Percentiles rank a stretch among this genome's conserved stretches.
These are phyloP conservation scores for Harpagifer antarcticus DNA, from an alignment of 2,797 vertebrate species.

Conservation along the genomic window DNA sequence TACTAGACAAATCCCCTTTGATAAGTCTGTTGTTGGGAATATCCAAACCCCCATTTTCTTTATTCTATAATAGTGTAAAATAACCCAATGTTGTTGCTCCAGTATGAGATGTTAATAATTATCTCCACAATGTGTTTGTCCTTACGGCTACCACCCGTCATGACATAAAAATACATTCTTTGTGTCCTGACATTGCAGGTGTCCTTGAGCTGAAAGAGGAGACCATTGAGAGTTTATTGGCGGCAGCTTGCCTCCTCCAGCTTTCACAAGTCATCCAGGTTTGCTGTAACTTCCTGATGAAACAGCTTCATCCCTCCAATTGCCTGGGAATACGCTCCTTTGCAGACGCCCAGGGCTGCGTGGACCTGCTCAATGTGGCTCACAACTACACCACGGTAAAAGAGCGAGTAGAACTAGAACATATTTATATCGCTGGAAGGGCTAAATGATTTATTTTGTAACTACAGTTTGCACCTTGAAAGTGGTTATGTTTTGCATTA, in stretches of 20 bases:
- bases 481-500: constrained; percentile 5
- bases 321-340: constrained; percentile 98
- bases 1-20: constrained; percentile 28
- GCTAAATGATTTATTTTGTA: constrained; percentile 58
- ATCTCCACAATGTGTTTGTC: constrained; percentile 10
- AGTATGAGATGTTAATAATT: constrained; percentile 1
- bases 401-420: not conserved
- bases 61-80: not conserved
- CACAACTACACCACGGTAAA: constrained; percentile 98
- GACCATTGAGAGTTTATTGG: constrained; percentile 95
- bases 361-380: constrained; percentile 93
- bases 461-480: constrained; percentile 17
- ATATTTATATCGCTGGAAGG: constrained; percentile 26
- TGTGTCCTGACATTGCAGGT: constrained; percentile 83
- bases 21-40: constrained; percentile 6
- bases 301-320: constrained; percentile 98
- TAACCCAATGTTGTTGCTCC: not conserved
- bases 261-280: constrained; percentile 96
- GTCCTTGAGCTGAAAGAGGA: constrained; percentile 96
- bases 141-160: not conserved
- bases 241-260: constrained; percentile 98
- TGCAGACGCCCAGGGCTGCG: constrained; percentile 95
- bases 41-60: not conserved
- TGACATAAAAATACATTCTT: constrained; percentile 35
- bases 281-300: constrained; percentile 98